phyloP scores from a whole-genome alignment of 2,888 invertebrate species.

The Eugnorisma glareosa region DNA sequence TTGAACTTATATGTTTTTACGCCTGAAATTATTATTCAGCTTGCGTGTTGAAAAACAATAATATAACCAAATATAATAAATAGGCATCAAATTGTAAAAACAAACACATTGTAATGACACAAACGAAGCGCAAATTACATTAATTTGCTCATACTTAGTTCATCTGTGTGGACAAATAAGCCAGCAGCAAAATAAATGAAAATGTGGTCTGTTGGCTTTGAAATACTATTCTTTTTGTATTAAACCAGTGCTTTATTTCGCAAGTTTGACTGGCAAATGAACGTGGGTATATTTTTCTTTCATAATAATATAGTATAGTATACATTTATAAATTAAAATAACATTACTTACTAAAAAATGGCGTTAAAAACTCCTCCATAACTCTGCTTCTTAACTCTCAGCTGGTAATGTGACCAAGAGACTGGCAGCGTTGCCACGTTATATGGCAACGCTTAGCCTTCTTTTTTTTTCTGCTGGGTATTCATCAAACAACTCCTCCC shows the following conservation, averaged over 20 bases:
- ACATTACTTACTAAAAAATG: too few species aligned
- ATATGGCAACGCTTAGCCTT: too few species aligned
- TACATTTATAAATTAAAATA: background rate
- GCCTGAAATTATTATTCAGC: background rate
- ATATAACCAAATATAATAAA: constrained; percentile 9
- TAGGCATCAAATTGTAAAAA: background rate
- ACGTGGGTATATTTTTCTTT: background rate
- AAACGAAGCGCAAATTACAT: constrained; percentile 18
- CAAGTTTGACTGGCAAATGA: background rate
- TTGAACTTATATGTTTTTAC: background rate
- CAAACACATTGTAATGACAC: constrained; percentile 21
- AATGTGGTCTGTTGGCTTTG: background rate
- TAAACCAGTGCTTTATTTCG: background rate
- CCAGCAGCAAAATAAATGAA: background rate
- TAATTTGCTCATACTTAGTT: constrained; percentile 12
- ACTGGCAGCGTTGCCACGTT: background rate
- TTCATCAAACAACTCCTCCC: too few species aligned
- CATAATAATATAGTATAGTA: background rate
- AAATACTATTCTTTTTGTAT: background rate
- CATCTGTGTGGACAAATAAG: background rate
- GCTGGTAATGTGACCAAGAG: background rate
- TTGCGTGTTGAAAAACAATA: background rate
- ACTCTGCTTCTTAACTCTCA: too few species aligned
- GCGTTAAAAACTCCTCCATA: background rate
- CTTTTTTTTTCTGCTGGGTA: too few species aligned